Evolutionary conservation across 2,113 vertebrate genomes (phyloP).

Genomic region (Cyprinodon tularosa): DNA sequence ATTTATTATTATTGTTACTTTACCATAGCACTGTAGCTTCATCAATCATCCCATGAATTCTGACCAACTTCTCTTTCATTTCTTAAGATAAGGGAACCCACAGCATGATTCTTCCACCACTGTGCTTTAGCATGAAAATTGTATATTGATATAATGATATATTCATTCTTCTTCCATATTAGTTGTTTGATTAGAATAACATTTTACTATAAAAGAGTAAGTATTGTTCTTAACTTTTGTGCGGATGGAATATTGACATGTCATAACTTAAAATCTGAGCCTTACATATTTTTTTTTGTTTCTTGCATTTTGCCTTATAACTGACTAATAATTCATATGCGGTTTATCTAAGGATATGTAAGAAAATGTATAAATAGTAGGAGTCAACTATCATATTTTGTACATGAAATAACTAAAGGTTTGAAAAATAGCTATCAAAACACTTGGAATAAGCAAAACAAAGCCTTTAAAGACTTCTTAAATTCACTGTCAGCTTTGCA

Average conservation of each 20-base stretch:
- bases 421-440: neutral
- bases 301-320: too few relatives aligned
- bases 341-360: too few relatives aligned
- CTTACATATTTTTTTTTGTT: neutral
- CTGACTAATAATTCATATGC: too few relatives aligned
- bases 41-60: neutral
- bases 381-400: too few relatives aligned
- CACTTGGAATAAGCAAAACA: neutral
- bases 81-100: neutral
- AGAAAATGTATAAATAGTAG: too few relatives aligned
- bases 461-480: neutral
- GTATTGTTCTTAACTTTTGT: neutral
- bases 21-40: neutral
- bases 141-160: neutral
- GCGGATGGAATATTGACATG: neutral
- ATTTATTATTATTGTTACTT: too few relatives aligned
- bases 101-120: neutral
- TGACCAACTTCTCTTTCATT: neutral
- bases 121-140: neutral
- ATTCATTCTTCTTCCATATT: neutral
- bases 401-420: neutral
- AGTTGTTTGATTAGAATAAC: neutral
- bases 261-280: neutral
- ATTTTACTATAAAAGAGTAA: neutral
- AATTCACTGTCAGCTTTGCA: conserved; percentile 3